phyloP scores from a whole-genome alignment of 2,888 invertebrate species.

The Morinoia aosen region DNA sequence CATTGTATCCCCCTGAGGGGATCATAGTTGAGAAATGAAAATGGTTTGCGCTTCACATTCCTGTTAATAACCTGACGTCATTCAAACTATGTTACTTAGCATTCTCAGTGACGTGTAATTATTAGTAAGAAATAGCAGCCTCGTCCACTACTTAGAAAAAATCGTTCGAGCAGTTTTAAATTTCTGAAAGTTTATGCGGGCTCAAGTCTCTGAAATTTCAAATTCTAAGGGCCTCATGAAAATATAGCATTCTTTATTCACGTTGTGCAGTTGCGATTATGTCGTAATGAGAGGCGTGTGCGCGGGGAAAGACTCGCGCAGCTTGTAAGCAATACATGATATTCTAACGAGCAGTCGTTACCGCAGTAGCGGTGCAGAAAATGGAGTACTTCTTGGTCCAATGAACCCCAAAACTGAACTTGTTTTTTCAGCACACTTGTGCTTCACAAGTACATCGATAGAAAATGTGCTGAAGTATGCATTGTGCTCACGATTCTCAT shows the following conservation, averaged over 20 bases:
- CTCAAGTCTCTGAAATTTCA: neutral
- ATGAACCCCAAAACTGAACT: neutral
- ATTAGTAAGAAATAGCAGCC: neutral
- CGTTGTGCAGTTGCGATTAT: neutral
- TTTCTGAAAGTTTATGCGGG: neutral
- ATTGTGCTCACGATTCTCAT: neutral
- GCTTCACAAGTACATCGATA: neutral
- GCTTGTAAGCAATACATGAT: neutral
- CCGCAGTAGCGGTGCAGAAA: neutral
- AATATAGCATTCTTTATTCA: neutral
- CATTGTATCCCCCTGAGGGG: no score
- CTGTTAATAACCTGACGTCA: neutral
- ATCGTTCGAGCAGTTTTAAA: neutral
- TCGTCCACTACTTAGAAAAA: neutral
- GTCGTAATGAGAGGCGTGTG: neutral
- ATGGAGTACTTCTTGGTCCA: neutral
- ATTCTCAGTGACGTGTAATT: neutral
- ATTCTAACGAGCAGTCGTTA: neutral
- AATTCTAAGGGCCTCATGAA: neutral
- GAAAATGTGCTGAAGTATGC: neutral
- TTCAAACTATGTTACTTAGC: neutral
- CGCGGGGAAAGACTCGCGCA: neutral
- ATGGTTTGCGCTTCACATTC: neutral
- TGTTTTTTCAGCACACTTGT: neutral
- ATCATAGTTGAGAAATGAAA: no score